These are phyloP conservation scores for Fragum whitleyi DNA, from an alignment of 2,888 invertebrate species.

Conservation along the genomic window DNA sequence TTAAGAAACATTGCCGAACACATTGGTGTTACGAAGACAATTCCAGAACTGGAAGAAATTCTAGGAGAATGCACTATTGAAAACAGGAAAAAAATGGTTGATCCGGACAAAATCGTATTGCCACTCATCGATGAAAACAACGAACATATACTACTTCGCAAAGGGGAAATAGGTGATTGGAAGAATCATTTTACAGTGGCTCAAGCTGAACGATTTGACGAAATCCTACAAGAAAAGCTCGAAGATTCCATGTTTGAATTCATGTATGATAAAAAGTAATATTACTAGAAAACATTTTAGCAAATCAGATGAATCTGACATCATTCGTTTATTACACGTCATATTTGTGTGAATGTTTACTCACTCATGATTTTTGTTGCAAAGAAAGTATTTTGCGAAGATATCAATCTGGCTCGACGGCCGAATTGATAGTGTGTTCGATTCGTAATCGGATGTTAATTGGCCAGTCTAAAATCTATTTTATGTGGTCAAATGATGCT, in stretches of 20 bases:
- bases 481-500: too few species aligned
- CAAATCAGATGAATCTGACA: too few species aligned
- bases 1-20: background rate
- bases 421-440: too few species aligned
- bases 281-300: too few species aligned
- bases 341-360: too few species aligned
- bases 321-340: too few species aligned
- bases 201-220: conserved; percentile 11
- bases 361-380: too few species aligned
- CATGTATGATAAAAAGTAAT: background rate
- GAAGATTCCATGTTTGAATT: background rate
- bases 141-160: background rate
- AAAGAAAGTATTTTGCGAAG: too few species aligned
- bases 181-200: conserved; percentile 13
- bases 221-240: background rate
- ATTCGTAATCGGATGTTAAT: too few species aligned
- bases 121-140: background rate
- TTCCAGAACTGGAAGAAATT: background rate
- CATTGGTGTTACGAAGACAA: background rate
- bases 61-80: background rate
- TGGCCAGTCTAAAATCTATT: too few species aligned
- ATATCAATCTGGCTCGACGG: too few species aligned
- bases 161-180: conserved; percentile 16
- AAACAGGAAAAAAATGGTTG: background rate
- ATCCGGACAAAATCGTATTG: background rate